phyloP scores from a whole-genome alignment of 1,140 invertebrate species.

The Thaumetopoea pityocampa region DNA sequence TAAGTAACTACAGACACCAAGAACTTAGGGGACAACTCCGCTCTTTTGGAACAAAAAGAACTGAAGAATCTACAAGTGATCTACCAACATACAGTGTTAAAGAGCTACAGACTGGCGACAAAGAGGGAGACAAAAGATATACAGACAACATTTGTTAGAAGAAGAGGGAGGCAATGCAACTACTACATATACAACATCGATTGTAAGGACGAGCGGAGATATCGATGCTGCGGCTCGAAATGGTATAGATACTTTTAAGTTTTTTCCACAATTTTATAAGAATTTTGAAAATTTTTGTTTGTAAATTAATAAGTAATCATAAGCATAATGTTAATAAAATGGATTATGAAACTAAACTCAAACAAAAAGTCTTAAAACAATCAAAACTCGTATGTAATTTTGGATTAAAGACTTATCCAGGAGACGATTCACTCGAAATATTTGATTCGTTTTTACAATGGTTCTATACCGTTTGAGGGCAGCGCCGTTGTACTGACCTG shows the following conservation, averaged over 20 bases:
- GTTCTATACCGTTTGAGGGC: slow-evolving; percentile 61
- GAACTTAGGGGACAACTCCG: slow-evolving; percentile 55
- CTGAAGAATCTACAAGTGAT: slow-evolving; percentile 71
- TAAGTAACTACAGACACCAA: slow-evolving; percentile 62
- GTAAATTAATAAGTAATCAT: neutral
- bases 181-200: slow-evolving; percentile 73
- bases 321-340: no score
- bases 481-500: slow-evolving; percentile 79
- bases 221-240: slow-evolving; percentile 56
- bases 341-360: no score
- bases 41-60: slow-evolving; percentile 60
- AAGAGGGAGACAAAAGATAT: slow-evolving; percentile 53
- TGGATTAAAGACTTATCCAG: no score
- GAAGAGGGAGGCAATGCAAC: slow-evolving; percentile 67
- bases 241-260: slow-evolving; percentile 54
- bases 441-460: no score
- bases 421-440: no score
- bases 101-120: slow-evolving; percentile 61
- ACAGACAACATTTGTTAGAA: slow-evolving; percentile 54
- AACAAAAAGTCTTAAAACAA: no score
- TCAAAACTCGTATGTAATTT: no score
- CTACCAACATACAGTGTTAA: slow-evolving; percentile 62
- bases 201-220: slow-evolving; percentile 63
- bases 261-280: neutral
- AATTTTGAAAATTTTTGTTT: slow-evolving; percentile 1